Evolutionary conservation across 1,140 invertebrate genomes (phyloP).

Genomic region (Neelides sp.): DNA sequence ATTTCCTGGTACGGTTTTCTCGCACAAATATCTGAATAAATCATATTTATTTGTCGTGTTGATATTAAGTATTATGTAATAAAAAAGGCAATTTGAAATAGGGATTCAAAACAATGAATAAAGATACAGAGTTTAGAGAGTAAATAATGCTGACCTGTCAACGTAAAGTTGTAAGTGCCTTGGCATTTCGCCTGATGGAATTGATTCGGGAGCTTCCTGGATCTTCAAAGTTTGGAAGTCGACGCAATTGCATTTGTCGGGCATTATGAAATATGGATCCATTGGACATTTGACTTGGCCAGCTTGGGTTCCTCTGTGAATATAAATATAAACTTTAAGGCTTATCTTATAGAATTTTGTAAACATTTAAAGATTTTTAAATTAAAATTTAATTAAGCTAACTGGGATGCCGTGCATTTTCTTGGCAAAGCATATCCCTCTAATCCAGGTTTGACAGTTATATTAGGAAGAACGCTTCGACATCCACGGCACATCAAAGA

Average conservation of each 20-base stretch:
- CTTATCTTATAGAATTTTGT: slow-evolving; percentile 15
- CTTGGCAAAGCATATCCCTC: slow-evolving; percentile 94
- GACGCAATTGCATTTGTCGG: slow-evolving; percentile 93
- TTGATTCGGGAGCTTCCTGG: slow-evolving; percentile 51
- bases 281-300: slow-evolving; percentile 82
- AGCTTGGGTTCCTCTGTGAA: slow-evolving; percentile 63
- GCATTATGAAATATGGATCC: slow-evolving; percentile 94
- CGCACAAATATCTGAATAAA: slow-evolving; percentile 63
- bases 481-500: slow-evolving; percentile 93
- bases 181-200: slow-evolving; percentile 97
- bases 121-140: not conserved
- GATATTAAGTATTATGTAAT: slow-evolving; percentile 6
- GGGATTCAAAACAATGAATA: slow-evolving; percentile 4
- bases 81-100: not conserved
- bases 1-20: slow-evolving; percentile 91
- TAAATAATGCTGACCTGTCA: slow-evolving; percentile 59
- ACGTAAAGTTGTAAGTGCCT: slow-evolving; percentile 89
- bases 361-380: slow-evolving; percentile 5
- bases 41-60: slow-evolving; percentile 12
- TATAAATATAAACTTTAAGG: slow-evolving; percentile 29
- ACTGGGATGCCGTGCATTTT: slow-evolving; percentile 68
- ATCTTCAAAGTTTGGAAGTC: slow-evolving; percentile 65
- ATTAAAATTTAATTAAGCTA: slow-evolving; percentile 37
- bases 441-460: slow-evolving; percentile 82
- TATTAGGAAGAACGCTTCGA: slow-evolving; percentile 72